A percentile compares a stretch with the other conserved stretches of the same genome.
These are phyloP conservation scores for Tenthredo amoena DNA, from an alignment of 2,888 invertebrate genomes.

Conservation along the genomic window DNA sequence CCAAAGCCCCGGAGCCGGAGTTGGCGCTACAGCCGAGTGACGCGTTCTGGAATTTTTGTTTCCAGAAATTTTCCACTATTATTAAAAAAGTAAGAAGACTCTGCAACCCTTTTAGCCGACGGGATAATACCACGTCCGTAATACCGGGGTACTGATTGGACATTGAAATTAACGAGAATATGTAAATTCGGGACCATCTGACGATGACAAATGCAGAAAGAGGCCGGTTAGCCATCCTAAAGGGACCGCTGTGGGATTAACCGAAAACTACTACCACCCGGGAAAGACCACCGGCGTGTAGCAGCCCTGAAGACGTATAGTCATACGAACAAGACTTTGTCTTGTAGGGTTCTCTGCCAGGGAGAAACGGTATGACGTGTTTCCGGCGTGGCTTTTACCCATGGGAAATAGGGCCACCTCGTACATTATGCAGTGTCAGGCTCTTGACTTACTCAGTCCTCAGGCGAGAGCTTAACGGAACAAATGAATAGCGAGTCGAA, in stretches of 20 bases:
- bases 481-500: constrained; percentile 58
- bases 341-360: constrained; percentile 8
- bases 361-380: constrained; percentile 44
- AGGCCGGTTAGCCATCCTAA: not conserved
- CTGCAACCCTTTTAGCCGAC: constrained; percentile 6
- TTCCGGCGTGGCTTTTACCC: constrained; percentile 54
- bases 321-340: constrained; percentile 27
- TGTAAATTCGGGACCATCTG: constrained; percentile 34
- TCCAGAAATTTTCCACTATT: not conserved
- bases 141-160: not conserved
- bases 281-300: constrained; percentile 1
- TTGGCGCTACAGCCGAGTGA: not conserved
- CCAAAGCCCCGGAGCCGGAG: constrained; percentile 2
- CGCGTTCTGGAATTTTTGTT: not conserved
- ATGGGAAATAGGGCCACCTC: constrained; percentile 57
- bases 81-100: not conserved
- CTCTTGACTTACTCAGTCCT: constrained; percentile 60
- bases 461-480: constrained; percentile 60
- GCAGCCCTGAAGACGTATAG: not conserved
- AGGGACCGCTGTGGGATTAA: constrained; percentile 36
- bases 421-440: constrained; percentile 62
- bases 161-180: constrained; percentile 28
- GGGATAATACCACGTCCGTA: not conserved
- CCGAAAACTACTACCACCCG: not conserved
- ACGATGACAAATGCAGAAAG: constrained; percentile 42